These are phyloP conservation scores for Luehdorfia chinensis DNA, from an alignment of 1,140 invertebrate species.

Conservation along the genomic window DNA sequence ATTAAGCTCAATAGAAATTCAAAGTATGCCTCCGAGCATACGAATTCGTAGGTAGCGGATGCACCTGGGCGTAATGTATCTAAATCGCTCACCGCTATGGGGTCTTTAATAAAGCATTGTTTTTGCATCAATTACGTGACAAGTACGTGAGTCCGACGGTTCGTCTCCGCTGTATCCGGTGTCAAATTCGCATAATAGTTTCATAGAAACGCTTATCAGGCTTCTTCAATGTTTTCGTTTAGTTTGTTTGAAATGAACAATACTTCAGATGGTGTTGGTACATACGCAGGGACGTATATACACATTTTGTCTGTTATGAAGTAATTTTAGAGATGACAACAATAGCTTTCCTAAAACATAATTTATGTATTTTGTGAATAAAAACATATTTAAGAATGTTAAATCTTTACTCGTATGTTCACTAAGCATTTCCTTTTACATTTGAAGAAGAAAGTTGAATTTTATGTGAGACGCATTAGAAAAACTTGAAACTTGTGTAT, in stretches of 20 bases:
- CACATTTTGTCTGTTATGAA: too few relatives aligned
- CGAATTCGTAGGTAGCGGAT: conserved; percentile 20
- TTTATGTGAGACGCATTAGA: too few relatives aligned
- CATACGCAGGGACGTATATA: too few relatives aligned
- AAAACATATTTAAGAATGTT: too few relatives aligned
- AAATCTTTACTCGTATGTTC: too few relatives aligned
- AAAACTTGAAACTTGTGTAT: too few relatives aligned
- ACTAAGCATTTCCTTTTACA: too few relatives aligned
- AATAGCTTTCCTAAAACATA: too few relatives aligned
- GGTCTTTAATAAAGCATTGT: conserved; percentile 46
- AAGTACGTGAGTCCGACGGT: conserved; percentile 21
- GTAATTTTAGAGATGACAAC: too few relatives aligned
- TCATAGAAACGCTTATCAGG: conserved; percentile 26
- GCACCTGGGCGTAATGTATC: conserved; percentile 28
- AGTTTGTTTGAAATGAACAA: conserved; percentile 1
- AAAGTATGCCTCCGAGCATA: neutral
- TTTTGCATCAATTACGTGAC: conserved; percentile 30
- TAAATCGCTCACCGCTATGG: conserved; percentile 28
- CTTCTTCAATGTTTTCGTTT: conserved; percentile 10
- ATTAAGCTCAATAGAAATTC: conserved; percentile 15
- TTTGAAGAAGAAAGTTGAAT: too few relatives aligned
- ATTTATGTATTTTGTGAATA: too few relatives aligned
- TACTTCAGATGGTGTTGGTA: too few relatives aligned
- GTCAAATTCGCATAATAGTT: conserved; percentile 42
- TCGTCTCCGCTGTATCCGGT: conserved; percentile 39